These are phyloP conservation scores for Plebejus anna DNA, from an alignment of 2,888 invertebrate genomes.

Conservation along the genomic window DNA sequence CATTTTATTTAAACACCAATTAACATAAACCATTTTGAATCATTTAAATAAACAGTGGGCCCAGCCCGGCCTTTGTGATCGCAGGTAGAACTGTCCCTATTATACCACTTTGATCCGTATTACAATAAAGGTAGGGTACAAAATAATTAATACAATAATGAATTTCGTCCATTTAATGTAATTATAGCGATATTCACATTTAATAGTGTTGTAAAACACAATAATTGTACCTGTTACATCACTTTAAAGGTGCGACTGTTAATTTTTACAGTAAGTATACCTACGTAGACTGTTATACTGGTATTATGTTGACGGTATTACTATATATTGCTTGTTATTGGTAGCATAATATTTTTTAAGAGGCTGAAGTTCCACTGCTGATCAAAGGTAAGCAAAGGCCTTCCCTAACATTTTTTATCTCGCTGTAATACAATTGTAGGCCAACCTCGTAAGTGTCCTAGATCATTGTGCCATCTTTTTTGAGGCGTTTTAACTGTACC, in stretches of 20 bases:
- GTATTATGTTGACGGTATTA: too few relatives aligned
- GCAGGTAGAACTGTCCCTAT: slow-evolving; percentile 24
- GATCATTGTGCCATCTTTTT: too few relatives aligned
- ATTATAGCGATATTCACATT: slow-evolving; percentile 30
- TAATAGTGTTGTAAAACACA: slow-evolving; percentile 27
- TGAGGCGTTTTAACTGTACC: too few relatives aligned
- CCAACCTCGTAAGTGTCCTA: too few relatives aligned
- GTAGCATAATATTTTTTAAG: too few relatives aligned
- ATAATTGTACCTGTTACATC: slow-evolving; percentile 4
- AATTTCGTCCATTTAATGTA: slow-evolving; percentile 28
- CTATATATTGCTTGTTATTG: too few relatives aligned
- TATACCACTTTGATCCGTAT: slow-evolving; percentile 10
- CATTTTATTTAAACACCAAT: slow-evolving; percentile 39
- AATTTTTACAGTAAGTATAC: background rate
- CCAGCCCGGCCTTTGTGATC: slow-evolving; percentile 15
- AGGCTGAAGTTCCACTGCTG: too few relatives aligned
- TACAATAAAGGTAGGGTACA: background rate
- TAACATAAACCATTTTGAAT: slow-evolving; percentile 37
- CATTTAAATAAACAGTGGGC: slow-evolving; percentile 30
- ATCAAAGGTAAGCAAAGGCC: too few relatives aligned
- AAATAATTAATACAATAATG: slow-evolving; percentile 6
- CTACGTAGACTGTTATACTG: background rate
- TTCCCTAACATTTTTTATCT: too few relatives aligned
- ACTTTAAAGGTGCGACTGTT: background rate
- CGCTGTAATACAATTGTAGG: too few relatives aligned